Percentiles rank a stretch among this genome's conserved stretches.
phyloP scores from a whole-genome alignment of 2,113 vertebrate genomes.

The Leiothrix lutea region DNA sequence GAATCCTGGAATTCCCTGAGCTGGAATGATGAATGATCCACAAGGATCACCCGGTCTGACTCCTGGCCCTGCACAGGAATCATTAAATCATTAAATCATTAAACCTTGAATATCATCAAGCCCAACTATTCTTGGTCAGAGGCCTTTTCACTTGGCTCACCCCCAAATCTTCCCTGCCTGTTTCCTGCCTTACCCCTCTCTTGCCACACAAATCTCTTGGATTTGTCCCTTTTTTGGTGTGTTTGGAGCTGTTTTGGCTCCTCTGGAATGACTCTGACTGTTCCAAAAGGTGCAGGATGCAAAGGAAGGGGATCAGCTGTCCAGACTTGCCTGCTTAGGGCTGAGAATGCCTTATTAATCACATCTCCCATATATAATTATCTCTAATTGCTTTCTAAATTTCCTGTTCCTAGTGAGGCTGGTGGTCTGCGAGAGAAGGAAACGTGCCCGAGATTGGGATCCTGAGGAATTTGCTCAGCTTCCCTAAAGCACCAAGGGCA shows the following conservation, averaged over 20 bases:
- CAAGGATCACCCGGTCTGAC: rapidly evolving
- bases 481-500: neutral
- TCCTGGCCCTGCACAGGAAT: neutral
- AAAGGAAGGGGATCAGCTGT: neutral
- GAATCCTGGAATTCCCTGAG: neutral
- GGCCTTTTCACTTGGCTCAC: neutral
- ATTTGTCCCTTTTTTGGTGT: neutral
- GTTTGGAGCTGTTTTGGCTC: neutral
- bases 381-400: neutral
- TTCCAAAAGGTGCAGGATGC: neutral
- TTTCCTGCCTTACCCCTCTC: neutral
- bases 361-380: neutral
- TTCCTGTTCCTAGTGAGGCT: neutral
- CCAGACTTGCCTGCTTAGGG: neutral
- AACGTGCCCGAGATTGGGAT: neutral
- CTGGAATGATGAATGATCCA: too few relatives aligned
- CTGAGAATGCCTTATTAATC: neutral
- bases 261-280: neutral
- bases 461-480: neutral
- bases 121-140: too few relatives aligned
- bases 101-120: neutral
- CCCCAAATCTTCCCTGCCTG: neutral
- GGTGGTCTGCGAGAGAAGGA: neutral
- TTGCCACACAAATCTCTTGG: rapidly evolving
- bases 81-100: too few relatives aligned